These are phyloP conservation scores for Hydrotaea diabolus DNA, from an alignment of 2,888 invertebrate species.

Conservation along the genomic window DNA sequence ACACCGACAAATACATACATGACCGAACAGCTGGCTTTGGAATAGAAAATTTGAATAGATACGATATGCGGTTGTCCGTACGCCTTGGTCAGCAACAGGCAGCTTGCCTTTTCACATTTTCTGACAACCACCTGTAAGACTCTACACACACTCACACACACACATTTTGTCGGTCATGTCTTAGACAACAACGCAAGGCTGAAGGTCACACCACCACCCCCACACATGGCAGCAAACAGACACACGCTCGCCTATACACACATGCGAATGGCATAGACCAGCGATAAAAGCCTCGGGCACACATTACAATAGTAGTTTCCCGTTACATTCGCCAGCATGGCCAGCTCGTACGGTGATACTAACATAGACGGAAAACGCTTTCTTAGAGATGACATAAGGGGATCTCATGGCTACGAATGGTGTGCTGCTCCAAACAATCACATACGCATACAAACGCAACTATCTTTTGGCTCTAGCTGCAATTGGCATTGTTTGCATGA, in stretches of 20 bases:
- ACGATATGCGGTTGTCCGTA: constrained; percentile 30
- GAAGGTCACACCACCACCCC: constrained; percentile 40
- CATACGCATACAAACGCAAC: background rate
- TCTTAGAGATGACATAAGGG: background rate
- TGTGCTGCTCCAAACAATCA: background rate
- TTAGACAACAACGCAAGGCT: constrained; percentile 28
- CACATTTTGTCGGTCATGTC: background rate
- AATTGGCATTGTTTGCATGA: background rate
- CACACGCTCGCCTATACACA: background rate
- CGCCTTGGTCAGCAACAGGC: constrained; percentile 62
- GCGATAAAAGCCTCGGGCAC: background rate
- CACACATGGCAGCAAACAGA: background rate
- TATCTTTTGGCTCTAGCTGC: background rate
- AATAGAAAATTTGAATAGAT: constrained; percentile 45
- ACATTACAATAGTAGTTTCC: too few species aligned
- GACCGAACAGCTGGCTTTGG: constrained; percentile 51
- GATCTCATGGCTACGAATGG: background rate
- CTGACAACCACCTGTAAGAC: constrained; percentile 67
- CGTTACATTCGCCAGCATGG: background rate
- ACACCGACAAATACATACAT: constrained; percentile 19
- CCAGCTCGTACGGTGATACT: background rate
- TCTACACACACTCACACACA: background rate
- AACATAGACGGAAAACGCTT: background rate
- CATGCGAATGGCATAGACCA: background rate
- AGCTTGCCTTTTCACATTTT: background rate